A percentile compares a stretch with the other conserved stretches of the same genome.
Conservation (phyloP, 1,140 invertebrate genomes). For the Hermetia illucens region DNA sequence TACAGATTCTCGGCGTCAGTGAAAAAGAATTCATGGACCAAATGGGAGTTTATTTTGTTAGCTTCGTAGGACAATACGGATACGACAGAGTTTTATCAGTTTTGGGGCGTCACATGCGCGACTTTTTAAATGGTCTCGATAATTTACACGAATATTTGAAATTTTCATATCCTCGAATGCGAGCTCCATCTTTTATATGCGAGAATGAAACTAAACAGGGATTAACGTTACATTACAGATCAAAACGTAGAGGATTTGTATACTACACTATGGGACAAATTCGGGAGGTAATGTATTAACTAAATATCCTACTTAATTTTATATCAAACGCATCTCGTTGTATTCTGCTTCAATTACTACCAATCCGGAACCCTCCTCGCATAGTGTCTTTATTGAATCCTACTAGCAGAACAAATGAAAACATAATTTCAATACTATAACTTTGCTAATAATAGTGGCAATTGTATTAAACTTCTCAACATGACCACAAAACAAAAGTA, state of each 20-base stretch:
- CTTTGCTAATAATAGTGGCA: too few relatives aligned
- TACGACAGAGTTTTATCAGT: constrained; percentile 85
- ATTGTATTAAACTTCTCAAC: too few relatives aligned
- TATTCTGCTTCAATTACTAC: too few relatives aligned
- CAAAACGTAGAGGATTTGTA: constrained; percentile 81
- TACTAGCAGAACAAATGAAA: too few relatives aligned
- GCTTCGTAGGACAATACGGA: constrained; percentile 86
- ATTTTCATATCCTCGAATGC: constrained; percentile 86
- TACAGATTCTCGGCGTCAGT: constrained; percentile 64
- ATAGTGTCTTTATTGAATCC: too few relatives aligned
- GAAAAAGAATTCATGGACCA: constrained; percentile 80
- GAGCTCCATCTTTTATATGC: constrained; percentile 89
- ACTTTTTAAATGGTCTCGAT: constrained; percentile 91
- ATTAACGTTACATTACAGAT: constrained; percentile 83
- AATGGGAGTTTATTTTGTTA: constrained; percentile 81
- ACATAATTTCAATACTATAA: too few relatives aligned
- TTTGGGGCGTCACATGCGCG: constrained; percentile 80
- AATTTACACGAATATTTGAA: constrained; percentile 96
- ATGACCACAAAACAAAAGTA: too few relatives aligned
- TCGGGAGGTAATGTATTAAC: constrained; percentile 42
- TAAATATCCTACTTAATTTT: background rate
- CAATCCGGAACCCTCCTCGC: too few relatives aligned
- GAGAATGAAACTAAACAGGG: constrained; percentile 88
- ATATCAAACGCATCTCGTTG: background rate
- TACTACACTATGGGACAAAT: constrained; percentile 97